Evolutionary conservation across 2,797 vertebrate genomes (phyloP).

Genomic region (Coendou prehensilis): DNA sequence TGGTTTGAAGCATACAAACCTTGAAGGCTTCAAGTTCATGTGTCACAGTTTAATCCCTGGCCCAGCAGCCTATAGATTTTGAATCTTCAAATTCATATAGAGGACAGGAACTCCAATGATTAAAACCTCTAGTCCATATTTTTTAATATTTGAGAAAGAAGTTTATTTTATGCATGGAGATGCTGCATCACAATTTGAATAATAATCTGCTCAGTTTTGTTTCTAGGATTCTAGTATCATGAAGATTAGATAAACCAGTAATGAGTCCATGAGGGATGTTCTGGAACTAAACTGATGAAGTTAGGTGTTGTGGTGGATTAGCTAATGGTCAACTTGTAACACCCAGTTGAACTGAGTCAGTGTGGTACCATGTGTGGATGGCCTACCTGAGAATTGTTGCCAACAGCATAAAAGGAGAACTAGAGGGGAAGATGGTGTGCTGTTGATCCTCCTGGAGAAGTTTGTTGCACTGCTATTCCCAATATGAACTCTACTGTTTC

Average conservation of each 20-base stretch:
- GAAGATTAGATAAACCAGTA: neutral
- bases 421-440: no score
- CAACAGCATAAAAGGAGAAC: no score
- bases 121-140: neutral
- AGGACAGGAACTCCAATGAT: neutral
- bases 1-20: neutral
- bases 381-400: no score
- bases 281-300: neutral
- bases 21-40: neutral
- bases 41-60: neutral
- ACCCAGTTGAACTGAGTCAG: no score
- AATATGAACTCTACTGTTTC: neutral
- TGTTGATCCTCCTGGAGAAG: no score
- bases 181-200: neutral
- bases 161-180: neutral
- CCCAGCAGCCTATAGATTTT: neutral
- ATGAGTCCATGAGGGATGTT: neutral
- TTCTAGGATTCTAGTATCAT: neutral
- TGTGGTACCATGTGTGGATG: no score
- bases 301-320: no score
- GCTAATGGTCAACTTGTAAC: no score
- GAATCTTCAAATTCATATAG: constrained; percentile 11
- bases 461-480: no score
- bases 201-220: neutral
- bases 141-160: constrained; percentile 3